Base-by-base conservation (phyloP, 2,113 vertebrate species). In the Panthera leo region DNA sequence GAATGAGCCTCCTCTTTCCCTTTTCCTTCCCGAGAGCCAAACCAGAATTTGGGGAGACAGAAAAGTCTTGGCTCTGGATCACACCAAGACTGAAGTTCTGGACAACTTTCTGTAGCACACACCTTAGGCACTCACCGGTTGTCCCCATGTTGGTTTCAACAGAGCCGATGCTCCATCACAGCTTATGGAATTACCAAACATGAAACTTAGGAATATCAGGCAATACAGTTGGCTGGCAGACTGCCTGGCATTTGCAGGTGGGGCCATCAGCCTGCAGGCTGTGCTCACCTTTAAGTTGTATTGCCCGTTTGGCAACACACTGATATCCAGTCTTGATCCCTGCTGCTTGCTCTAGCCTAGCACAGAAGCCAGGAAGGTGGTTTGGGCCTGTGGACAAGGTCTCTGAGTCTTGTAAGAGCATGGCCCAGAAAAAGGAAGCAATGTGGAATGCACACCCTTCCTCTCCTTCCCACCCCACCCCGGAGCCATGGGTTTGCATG, bases 401-500 rank as follows among this genome's bases (percentile, higher is more conserved):
- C 89, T 83, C 67, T n/a, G 39, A 19, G 15, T 36, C 82, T 12
- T 31, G 12, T 15, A 3, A 55, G 61, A 34, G 6, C 5, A 1
- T 0, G 12, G 36, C 15, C 0, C 9, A 83, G 29, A 31, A 18
- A 27, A 34, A 71, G 45, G 25, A 36, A 29, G 5, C 19, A 1
- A 0, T 0, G 3, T 1, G 27, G 76, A 39, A 65, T 0, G 3
- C 3, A 5, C 7, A 9, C 12, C 71, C 11, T 16, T 13, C 18
- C 7, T 5, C 16, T 2, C 11, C 10, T 29, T 23, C 16, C 0
- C 27, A 18, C 5, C 55, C 0, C 13, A 11, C 0, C 8, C n/a
- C 5, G 34, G 39, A 31, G 21, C 31, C 18, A 0, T 1, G 8
- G 0, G 1, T n/a, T 15, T 5, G 1, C 25, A 7, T 23, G 3